Evolutionary conservation across 2,113 vertebrate species (phyloP), one percentile per base, ranked within the genome.

Genomic region (Oncorhynchus masou): DNA sequence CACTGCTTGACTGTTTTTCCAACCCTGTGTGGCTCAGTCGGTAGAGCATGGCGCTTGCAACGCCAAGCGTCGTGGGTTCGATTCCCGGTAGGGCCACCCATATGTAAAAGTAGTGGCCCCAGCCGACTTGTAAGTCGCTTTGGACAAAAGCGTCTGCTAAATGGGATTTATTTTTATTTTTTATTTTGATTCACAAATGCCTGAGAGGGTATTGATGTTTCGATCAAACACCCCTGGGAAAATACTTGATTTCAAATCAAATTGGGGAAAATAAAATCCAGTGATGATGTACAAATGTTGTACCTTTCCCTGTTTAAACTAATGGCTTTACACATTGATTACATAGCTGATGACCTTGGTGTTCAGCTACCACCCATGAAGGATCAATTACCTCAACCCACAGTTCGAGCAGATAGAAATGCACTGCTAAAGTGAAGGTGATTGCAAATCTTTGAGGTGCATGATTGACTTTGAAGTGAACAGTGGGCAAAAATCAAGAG

Each of bases 251-350:
- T 69, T 39, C 31, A 20, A 69, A 69, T 69, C 67, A 69, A 34
- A 12, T 45, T 2, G 29, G 57, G 79, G 82, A 59, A 75, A 79
- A 83, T 16, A 20, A 11, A 16, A 51, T 16, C 34, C 9, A n/a
- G 1, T 68, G 48, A 69, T 71, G 73, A 74, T 85, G 73, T 81
- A 85, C 76, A 88, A 88, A 86, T 84, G 78, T 81, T 74, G 72
- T 83, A 85, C 79, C 84, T 87, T 81, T 81, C 66, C 54, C 71
- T 64, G 2, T 24, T 78, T 51, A 59, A 34, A 4, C 77, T 82
- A 78, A 89, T 87, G 80, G 83, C 77, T 88, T 45, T 45, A 45
- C 39, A 45, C 39, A 85, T 88, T 79, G 79, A 77, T 81, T 79
- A 77, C 72, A 81, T 9, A 6, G 68, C 69, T 20, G 51, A 70